A percentile compares a stretch with the other conserved stretches of the same genome.
Evolutionary conservation across 2,113 vertebrate genomes (phyloP).

Genomic region (Pungitius pungitius): DNA sequence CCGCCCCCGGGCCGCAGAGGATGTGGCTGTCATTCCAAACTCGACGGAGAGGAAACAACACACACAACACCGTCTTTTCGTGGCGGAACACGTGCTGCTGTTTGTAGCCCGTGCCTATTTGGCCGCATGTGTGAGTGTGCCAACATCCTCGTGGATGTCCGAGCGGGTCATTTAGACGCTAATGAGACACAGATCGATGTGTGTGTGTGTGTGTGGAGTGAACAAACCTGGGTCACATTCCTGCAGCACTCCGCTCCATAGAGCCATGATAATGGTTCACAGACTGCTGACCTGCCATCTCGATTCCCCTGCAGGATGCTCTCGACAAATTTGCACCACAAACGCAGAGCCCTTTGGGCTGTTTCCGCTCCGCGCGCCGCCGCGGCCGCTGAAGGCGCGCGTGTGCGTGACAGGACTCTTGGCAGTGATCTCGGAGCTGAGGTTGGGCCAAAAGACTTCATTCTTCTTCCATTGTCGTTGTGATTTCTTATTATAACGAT

Average conservation of each 20-base stretch:
- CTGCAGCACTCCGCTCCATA: conserved; percentile 26
- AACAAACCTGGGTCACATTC: conserved; percentile 43
- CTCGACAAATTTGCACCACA: conserved; percentile 51
- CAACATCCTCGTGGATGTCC: conserved; percentile 3
- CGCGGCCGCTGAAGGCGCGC: conserved; percentile 16
- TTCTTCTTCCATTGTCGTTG: neutral
- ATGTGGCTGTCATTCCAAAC: conserved; percentile 52
- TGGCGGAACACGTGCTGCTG: neutral
- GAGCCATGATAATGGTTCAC: conserved; percentile 52
- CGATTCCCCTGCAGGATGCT: conserved; percentile 45
- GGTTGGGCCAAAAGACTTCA: conserved; percentile 25
- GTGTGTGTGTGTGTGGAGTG: conserved; percentile 3
- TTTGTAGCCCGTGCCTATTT: conserved; percentile 15
- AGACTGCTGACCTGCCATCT: conserved; percentile 57
- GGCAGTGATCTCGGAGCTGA: conserved; percentile 9
- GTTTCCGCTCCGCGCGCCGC: conserved; percentile 27
- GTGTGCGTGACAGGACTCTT: conserved; percentile 32
- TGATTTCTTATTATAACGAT: neutral
- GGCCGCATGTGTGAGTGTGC: conserved; percentile 1
- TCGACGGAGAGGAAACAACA: conserved; percentile 32
- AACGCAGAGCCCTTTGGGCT: conserved; percentile 21
- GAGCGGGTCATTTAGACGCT: conserved; percentile 18
- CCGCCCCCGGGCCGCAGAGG: conserved; percentile 32
- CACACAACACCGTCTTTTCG: conserved; percentile 20
- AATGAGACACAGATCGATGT: conserved; percentile 9